phyloP scores from a whole-genome alignment of 2,113 vertebrate species.

The Nothocercus nigrocapillus region DNA sequence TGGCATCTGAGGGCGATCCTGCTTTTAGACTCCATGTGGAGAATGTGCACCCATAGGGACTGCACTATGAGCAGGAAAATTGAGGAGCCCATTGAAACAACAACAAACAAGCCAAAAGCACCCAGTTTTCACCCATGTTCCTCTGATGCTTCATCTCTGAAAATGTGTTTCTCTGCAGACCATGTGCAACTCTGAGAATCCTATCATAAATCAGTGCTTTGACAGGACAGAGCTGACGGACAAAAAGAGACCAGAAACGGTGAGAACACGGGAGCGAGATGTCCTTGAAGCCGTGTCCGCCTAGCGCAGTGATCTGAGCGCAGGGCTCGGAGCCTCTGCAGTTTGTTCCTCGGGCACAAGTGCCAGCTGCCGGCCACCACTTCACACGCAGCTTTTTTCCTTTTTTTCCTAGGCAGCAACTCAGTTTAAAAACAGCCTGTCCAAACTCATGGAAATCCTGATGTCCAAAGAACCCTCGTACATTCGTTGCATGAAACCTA shows the following conservation, averaged over 20 bases:
- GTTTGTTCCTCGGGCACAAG: not conserved
- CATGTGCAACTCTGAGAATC: conserved; percentile 95
- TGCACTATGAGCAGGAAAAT: not conserved
- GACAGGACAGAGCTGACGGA: conserved; percentile 91
- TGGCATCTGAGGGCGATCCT: not conserved
- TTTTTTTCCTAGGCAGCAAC: conserved; percentile 86
- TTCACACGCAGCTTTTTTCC: not conserved
- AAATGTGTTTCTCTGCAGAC: conserved; percentile 74
- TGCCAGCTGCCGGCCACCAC: not conserved
- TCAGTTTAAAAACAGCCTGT: conserved; percentile 95
- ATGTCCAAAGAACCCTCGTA: conserved; percentile 99
- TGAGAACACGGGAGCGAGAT: conserved; percentile 63
- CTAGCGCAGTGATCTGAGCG: accelerated
- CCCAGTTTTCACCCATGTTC: not conserved
- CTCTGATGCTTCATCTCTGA: not conserved
- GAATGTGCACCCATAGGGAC: not conserved
- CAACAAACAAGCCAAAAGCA: not conserved
- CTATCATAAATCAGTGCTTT: conserved; percentile 93
- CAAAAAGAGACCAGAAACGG: conserved; percentile 96
- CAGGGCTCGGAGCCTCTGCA: not conserved
- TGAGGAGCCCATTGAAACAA: not conserved
- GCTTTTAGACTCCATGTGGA: not conserved
- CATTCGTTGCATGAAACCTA: conserved; percentile 96
- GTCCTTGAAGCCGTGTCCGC: not conserved
- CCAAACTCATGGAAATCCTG: conserved; percentile 96